Evolutionary conservation across 2,888 invertebrate genomes (phyloP), one percentile per base, ranked within the genome.

Genomic region (Pterobdella sp.): DNA sequence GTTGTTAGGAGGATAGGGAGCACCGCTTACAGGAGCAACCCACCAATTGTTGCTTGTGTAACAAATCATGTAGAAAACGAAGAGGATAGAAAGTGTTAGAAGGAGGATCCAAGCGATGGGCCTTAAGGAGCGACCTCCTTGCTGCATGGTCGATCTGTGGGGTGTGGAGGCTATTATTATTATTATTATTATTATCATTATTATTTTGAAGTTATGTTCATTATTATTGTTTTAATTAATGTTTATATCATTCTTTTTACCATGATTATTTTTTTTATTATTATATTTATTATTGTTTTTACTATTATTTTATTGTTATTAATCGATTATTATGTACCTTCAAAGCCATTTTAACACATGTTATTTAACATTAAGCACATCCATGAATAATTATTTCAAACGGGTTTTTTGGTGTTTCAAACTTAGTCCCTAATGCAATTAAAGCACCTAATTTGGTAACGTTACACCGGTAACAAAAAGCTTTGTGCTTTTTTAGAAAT

Each of bases 1-100:
- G 63, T 71, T 71, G 71, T 71, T 49, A 7, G 73, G 73, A 1
- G 74, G 74, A 31, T 74, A 74, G 22, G 37, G 3, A 18, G 60
- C 36, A 4, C 3, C 60, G 10, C 72, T 36, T 18, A 34, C 22
- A 18, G 74, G 74, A n/a, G 68, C 72, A 7, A 72, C 72, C 35
- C 72, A 74, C 74, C 74, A 74, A n/a, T 72, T 66, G 63, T 72
- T 66, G 1, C 74, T 72, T 0, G 37, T 29, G 49, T 74, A 74
- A 14, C 72, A 67, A 14, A 74, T 72, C 49, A 74, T 60, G 72
- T 72, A 74, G 1, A 74, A n/a, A 1, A 74, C 74, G 34, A 64
- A 74, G 1, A 66, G 72, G n/a, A 65, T 56, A 63, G 72, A 74
- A 36, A 74, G 72, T 22, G 22, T 64, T 32, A 72, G 37, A 3